Conservation (phyloP, 2,113 vertebrate genomes). For the Agapornis roseicollis region DNA sequence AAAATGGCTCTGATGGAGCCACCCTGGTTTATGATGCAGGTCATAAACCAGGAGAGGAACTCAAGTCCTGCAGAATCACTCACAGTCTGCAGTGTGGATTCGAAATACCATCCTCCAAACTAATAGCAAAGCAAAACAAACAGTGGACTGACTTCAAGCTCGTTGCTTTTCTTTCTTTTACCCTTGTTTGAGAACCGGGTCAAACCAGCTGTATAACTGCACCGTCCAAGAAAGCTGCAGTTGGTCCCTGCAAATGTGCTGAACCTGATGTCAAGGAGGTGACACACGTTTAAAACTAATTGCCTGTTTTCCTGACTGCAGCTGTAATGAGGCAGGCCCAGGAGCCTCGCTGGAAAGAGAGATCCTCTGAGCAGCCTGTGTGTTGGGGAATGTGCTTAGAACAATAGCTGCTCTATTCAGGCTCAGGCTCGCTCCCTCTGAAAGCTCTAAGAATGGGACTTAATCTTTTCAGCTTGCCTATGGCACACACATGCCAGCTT, state of each 20-base stretch:
- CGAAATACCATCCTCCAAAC: not conserved
- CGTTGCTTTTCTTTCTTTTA: not conserved
- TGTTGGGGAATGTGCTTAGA: conserved; percentile 12
- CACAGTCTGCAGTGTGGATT: not conserved
- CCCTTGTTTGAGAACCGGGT: not conserved
- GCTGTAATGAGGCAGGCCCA: conserved; percentile 19
- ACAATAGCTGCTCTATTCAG: conserved; percentile 51
- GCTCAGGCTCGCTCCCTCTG: not conserved
- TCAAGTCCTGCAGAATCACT: not conserved
- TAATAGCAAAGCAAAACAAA: not conserved
- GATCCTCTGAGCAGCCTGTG: conserved; percentile 33
- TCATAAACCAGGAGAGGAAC: not conserved
- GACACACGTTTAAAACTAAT: conserved; percentile 12
- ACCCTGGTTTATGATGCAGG: not conserved
- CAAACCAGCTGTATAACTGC: rapidly evolving
- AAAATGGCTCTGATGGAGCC: not conserved
- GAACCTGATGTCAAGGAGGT: conserved; percentile 1
- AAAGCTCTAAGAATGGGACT: conserved; percentile 18
- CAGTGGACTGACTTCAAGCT: not conserved
- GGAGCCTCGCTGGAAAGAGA: not conserved
- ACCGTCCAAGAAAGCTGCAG: not conserved
- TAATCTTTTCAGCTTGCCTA: conserved; percentile 38
- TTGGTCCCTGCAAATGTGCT: not conserved
- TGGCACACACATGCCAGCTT: not conserved
- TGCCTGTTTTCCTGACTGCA: conserved; percentile 51